A percentile compares a stretch with the other conserved stretches of the same genome.
phyloP scores from a whole-genome alignment of 2,888 invertebrate genomes.

The Rhingia campestris region DNA sequence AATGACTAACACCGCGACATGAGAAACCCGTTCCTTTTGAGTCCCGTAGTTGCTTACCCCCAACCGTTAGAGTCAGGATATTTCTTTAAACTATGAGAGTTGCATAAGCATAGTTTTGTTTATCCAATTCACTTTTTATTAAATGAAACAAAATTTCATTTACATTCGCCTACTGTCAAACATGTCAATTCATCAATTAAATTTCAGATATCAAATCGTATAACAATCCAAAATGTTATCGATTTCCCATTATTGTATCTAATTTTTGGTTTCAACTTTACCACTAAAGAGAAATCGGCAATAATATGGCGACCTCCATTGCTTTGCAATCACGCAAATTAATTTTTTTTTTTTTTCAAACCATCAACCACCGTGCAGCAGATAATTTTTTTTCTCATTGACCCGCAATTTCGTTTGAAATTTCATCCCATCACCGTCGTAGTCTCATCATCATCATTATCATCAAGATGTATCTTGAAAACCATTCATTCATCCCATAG shows the following conservation, averaged over 20 bases:
- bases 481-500: conserved; percentile 22
- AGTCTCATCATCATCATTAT: conserved; percentile 7
- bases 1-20: too few relatives aligned
- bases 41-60: too few relatives aligned
- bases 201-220: background rate
- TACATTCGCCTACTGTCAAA: too few relatives aligned
- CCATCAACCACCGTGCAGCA: background rate
- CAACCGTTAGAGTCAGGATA: too few relatives aligned
- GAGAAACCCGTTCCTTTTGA: too few relatives aligned
- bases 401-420: conserved; percentile 67
- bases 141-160: too few relatives aligned
- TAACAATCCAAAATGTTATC: conserved; percentile 20
- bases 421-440: conserved; percentile 33
- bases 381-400: conserved; percentile 50
- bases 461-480: conserved; percentile 39
- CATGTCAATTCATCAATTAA: background rate
- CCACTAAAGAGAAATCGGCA: conserved; percentile 31
- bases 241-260: conserved; percentile 21
- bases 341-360: conserved; percentile 5
- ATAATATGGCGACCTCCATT: conserved; percentile 25
- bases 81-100: too few relatives aligned
- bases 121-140: too few relatives aligned
- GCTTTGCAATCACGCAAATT: conserved; percentile 62
- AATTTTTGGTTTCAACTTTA: conserved; percentile 4
- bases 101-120: too few relatives aligned